Evolutionary conservation across 2,888 invertebrate genomes (phyloP).

Genomic region (Tipula unca): DNA sequence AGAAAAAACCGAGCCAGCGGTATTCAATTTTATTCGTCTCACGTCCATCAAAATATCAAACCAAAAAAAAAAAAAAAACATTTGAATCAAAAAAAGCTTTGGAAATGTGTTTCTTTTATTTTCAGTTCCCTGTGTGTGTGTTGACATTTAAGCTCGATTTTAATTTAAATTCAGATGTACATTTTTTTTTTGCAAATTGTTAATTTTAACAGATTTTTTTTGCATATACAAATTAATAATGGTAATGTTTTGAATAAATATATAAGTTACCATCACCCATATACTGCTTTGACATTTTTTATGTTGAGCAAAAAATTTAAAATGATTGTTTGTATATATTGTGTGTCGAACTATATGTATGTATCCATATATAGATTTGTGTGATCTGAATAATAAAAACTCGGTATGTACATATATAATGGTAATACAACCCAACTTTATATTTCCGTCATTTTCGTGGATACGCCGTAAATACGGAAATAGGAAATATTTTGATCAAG

Average conservation of each 20-base stretch:
- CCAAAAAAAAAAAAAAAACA: background rate
- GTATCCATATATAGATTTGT: background rate
- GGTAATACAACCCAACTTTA: background rate
- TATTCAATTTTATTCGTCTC: background rate
- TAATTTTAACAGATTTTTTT: background rate
- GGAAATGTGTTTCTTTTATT: background rate
- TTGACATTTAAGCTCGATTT: background rate
- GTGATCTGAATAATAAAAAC: background rate
- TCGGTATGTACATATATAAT: background rate
- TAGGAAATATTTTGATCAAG: background rate
- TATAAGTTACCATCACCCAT: background rate
- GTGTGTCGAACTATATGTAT: background rate
- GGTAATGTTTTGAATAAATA: background rate
- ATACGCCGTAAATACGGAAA: background rate
- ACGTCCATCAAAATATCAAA: background rate
- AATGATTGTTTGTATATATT: background rate
- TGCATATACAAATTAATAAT: background rate
- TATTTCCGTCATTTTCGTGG: background rate
- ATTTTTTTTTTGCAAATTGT: background rate
- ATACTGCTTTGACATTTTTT: background rate
- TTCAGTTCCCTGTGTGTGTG: background rate
- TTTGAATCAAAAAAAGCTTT: background rate
- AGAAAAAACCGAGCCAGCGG: background rate
- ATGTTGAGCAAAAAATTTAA: background rate
- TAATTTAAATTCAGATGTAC: background rate